Base-by-base conservation (phyloP, 2,797 vertebrate genomes). In the Naso thynnoides region DNA sequence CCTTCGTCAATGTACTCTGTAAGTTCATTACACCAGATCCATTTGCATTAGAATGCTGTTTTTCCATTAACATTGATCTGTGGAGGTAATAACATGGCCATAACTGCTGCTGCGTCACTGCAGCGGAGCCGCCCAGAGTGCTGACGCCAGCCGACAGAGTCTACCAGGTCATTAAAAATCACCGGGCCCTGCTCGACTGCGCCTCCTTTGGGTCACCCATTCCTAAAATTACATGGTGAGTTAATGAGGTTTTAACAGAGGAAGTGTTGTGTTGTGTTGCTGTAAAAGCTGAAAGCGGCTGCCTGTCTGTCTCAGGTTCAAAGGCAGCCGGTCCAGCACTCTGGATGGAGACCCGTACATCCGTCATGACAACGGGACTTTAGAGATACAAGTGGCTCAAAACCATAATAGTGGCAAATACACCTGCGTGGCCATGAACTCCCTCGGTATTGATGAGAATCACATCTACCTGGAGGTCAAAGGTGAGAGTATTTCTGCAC, bases 1-100 rank as follows among this genome's bases (percentile, higher is more conserved):
- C 97, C 27, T 98, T 99, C 82, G 95, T 99, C 69, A 99, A 97
- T 48, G 96, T 99, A 59, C 93, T 99, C 55, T 97, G 98, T 99
- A 91, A 96, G 96, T 89, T 65, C 8, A 60, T 47, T 3, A 23
- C 21, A 13, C 9, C 2, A 8, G 1, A 50, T 19, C 59, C 61
- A 49, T 76, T 70, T 71, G 24, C 23, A 39, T 76, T 53, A 44
- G 8, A 62, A 48, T 8, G 19, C 61, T 33, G 3, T 61, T 78
- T 81, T 62, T 48, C 63, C 48, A 73, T 56, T 48, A 29, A 5
- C 61, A 74, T 66, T 44, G 61, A 84, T 86, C 75, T 56, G 29
- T 19, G n/a, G 38, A n/a, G 42, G 52, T 58, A 67, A 78, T 86
- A 73, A 82, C 60, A n/a, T 45, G 15, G 16, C 24, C 57, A 48